These are phyloP conservation scores for Hippopotamus amphibius DNA, from an alignment of 2,113 vertebrate species.

Conservation along the genomic window DNA sequence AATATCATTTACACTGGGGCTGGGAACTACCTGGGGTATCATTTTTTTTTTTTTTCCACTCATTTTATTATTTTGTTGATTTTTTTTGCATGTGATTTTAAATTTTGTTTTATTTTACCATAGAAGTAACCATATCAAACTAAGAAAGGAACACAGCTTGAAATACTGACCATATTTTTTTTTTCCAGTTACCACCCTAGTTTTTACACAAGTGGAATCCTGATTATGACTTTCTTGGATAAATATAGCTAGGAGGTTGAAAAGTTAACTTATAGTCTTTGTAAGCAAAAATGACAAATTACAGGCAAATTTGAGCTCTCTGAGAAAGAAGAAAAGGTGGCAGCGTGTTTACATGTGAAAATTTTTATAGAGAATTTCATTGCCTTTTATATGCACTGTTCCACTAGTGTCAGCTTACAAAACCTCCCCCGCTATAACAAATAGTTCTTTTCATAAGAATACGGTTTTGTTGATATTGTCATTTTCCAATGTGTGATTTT, in stretches of 20 bases:
- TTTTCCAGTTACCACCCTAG: constrained; percentile 85
- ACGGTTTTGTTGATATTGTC: constrained; percentile 69
- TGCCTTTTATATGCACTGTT: constrained; percentile 76
- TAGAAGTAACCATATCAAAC: constrained; percentile 88
- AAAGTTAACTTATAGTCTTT: constrained; percentile 82
- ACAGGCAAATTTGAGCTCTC: constrained; percentile 85
- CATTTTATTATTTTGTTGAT: constrained; percentile 83
- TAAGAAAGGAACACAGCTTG: constrained; percentile 88
- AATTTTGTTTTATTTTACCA: constrained; percentile 81
- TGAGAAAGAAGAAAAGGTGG: constrained; percentile 79
- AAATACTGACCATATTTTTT: constrained; percentile 89
- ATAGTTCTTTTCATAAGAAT: constrained; percentile 83
- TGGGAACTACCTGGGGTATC: constrained; percentile 85
- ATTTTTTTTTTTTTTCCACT: constrained; percentile 80
- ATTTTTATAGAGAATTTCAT: constrained; percentile 83
- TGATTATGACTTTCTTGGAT: constrained; percentile 85
- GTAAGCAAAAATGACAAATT: constrained; percentile 84
- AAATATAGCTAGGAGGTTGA: constrained; percentile 85
- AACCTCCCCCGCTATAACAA: constrained; percentile 82
- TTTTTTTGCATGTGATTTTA: constrained; percentile 69
- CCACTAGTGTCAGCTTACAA: constrained; percentile 81
- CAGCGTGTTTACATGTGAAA: constrained; percentile 80
- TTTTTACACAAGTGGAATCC: constrained; percentile 87
- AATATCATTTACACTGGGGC: constrained; percentile 88
- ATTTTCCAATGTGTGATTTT: constrained; percentile 63